A percentile compares a stretch with the other conserved stretches of the same genome.
These are phyloP conservation scores for Carcharodon carcharias DNA, from an alignment of 2,797 vertebrate genomes.

Conservation along the genomic window DNA sequence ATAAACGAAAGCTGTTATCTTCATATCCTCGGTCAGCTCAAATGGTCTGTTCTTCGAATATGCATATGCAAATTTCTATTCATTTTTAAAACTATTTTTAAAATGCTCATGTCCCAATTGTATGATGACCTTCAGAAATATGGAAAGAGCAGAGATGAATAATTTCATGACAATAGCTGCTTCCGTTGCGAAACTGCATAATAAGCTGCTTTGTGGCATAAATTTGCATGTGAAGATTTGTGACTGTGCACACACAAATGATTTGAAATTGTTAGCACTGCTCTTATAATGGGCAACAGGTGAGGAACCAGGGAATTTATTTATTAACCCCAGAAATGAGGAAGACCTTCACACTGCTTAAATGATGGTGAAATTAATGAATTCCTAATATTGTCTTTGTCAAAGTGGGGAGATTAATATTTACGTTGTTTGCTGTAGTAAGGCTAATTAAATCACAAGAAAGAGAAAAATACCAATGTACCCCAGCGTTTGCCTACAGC, in stretches of 20 bases:
- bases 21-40: background rate
- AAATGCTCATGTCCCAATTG: slow-evolving; percentile 22
- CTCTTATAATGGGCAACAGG: background rate
- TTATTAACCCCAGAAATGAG: background rate
- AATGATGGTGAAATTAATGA: background rate
- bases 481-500: background rate
- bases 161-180: slow-evolving; percentile 4
- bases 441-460: background rate
- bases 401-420: background rate
- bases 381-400: background rate
- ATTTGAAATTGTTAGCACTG: background rate
- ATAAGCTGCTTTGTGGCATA: background rate
- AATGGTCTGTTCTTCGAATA: background rate
- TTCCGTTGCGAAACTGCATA: background rate
- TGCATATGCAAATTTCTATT: slow-evolving; percentile 22
- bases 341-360: background rate
- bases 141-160: background rate
- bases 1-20: background rate
- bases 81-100: slow-evolving; percentile 15
- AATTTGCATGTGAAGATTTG: slow-evolving; percentile 25
- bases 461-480: background rate
- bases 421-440: background rate
- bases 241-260: background rate
- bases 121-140: slow-evolving; percentile 34
- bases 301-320: background rate